Base-by-base conservation (phyloP, 2,113 vertebrate species). In the Elephantulus edwardii region DNA sequence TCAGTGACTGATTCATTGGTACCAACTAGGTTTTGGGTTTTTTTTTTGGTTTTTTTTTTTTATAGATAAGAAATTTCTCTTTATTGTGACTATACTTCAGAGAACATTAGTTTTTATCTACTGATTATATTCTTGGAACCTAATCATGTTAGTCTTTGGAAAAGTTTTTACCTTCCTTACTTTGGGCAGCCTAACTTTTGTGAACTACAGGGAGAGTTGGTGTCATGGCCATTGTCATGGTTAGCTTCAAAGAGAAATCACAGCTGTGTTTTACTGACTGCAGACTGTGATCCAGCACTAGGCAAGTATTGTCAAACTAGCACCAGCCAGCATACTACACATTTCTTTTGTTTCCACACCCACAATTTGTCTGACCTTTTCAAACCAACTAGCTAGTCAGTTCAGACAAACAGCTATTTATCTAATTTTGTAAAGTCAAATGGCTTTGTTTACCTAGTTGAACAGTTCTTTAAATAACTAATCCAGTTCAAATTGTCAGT, bases 381-480 rank as follows among this genome's bases (percentile, higher is more conserved):
- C 76, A 16, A 30, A 64, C 14, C 24, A 33, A 93, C 75, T 1
- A 42, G 10, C 48, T 81, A 56, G 1, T 89, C 19, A 35, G 38
- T 62, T 92, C 48, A 92, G 10, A 35, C 54, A 95, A 93, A 90
- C 20, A 81, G 78, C 28, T 11, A 92, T 50, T 78, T 84, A 70
- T 5, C 26, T 83, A 35, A 52, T 48, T 86, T 93, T 79, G 26
- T 85, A 79, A 83, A 89, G 62, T 79, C 76, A 91, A 88, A 84
- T 82, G 10, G n/a, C 71, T 93, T 89, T 85, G 42, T 91, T 87
- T 85, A 44, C 46, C 66, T 85, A 22, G 14, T 75, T 62, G 64
- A 91, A 33, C 76, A 54, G 28, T 38, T 90, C 28, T 93, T 95
- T 92, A 84, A 96, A 83, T 71, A 90, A 88, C 40, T 82, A 91